Evolutionary conservation across 2,888 invertebrate species (phyloP).

Genomic region (Tupiocoris notatus): DNA sequence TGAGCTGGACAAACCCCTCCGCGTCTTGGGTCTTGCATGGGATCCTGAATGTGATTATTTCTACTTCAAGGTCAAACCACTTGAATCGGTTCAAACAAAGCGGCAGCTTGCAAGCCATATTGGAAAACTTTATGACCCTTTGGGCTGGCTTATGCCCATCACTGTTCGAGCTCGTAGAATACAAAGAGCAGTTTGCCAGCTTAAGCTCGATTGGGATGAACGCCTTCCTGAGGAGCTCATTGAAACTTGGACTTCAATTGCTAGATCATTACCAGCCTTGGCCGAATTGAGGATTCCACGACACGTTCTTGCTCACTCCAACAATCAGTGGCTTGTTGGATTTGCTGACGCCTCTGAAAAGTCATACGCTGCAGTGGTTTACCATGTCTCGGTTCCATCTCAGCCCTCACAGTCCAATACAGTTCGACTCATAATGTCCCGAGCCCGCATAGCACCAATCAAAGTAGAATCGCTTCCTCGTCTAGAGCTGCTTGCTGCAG

Average conservation of each 20-base stretch:
- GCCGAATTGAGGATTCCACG: constrained; percentile 2
- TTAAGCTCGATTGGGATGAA: constrained; percentile 2
- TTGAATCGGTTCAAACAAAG: neutral
- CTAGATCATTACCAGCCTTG: neutral
- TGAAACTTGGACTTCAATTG: neutral
- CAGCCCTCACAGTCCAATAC: neutral
- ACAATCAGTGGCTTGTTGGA: neutral
- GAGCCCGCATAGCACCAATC: constrained; percentile 8
- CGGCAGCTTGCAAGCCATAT: constrained; percentile 5
- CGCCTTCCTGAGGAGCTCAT: neutral
- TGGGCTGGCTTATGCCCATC: too few relatives aligned
- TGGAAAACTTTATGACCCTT: neutral
- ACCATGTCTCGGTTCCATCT: neutral
- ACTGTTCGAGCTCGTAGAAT: neutral
- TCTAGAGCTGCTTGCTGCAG: neutral
- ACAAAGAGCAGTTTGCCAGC: neutral
- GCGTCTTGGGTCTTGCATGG: neutral
- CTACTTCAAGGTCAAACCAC: neutral
- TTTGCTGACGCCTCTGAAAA: constrained; percentile 19
- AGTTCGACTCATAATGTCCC: neutral
- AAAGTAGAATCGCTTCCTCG: too few relatives aligned
- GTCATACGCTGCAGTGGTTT: constrained; percentile 4
- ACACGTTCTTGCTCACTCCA: neutral
- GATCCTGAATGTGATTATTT: neutral
- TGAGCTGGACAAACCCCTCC: too few relatives aligned